Conservation (phyloP, 2,797 vertebrate genomes). For the Phoebastria nigripes region DNA sequence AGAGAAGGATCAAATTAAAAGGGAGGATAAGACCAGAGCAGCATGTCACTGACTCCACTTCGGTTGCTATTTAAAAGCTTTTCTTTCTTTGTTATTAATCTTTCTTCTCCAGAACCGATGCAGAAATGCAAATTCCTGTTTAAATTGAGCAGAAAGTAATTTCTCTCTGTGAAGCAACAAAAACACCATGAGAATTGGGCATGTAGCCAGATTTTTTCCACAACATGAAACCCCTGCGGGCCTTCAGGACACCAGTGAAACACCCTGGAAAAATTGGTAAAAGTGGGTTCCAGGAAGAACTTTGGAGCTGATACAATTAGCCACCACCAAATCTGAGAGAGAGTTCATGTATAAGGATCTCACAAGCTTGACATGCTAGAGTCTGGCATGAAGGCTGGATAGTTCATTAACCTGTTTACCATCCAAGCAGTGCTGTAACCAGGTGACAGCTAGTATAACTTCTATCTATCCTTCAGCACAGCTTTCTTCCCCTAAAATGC, state of each 20-base stretch:
- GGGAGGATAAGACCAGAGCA: neutral
- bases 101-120: constrained; percentile 9
- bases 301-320: neutral
- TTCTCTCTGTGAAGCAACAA: constrained; percentile 64
- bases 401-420: neutral
- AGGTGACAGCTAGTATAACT: neutral
- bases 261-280: constrained; percentile 54
- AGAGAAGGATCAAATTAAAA: neutral
- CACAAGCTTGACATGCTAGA: neutral
- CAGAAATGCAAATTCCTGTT: constrained; percentile 41
- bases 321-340: neutral
- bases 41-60: neutral
- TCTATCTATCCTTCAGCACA: neutral
- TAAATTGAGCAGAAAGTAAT: constrained; percentile 67
- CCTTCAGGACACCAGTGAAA: constrained; percentile 58
- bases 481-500: neutral
- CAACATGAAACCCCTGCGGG: constrained; percentile 8
- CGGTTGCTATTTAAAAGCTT: neutral
- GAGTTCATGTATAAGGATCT: neutral
- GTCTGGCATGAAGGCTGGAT: neutral
- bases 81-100: constrained; percentile 6
- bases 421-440: neutral
- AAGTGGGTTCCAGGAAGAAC: constrained; percentile 63
- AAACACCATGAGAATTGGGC: constrained; percentile 23
- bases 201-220: constrained; percentile 33